Percentiles rank a stretch among this genome's conserved stretches.
Evolutionary conservation across 1,140 invertebrate genomes (phyloP).

Genomic region (Calosoma granatense): DNA sequence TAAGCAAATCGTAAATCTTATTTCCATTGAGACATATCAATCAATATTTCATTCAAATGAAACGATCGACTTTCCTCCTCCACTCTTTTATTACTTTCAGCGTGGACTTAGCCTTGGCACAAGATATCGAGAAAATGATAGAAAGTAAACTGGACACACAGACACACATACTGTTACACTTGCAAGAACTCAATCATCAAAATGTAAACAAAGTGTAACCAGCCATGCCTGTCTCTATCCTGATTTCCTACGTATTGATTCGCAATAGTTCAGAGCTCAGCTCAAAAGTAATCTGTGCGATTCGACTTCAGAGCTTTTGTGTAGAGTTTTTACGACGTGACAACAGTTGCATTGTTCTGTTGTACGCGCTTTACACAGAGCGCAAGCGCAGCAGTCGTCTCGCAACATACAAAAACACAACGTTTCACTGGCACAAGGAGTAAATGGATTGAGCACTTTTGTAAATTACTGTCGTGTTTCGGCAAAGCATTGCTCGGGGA

Average conservation of each 20-base stretch:
- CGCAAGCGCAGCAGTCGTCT: not conserved
- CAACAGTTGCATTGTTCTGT: constrained; percentile 1
- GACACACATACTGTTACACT: no score
- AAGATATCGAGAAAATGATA: no score
- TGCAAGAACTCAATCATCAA: no score
- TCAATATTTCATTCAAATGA: not conserved
- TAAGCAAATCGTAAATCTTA: constrained; percentile 1
- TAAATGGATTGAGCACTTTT: constrained; percentile 9
- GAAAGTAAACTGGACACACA: not conserved
- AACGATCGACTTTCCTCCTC: not conserved
- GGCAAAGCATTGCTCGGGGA: not conserved
- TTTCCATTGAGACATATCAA: not conserved
- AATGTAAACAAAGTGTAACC: not conserved
- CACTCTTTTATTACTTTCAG: no score
- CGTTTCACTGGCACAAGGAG: not conserved
- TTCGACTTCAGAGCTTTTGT: not conserved
- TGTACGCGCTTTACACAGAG: not conserved
- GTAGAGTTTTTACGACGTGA: not conserved
- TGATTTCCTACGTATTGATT: not conserved
- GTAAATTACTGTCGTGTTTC: constrained; percentile 9
- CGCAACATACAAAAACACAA: not conserved
- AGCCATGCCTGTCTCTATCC: not conserved
- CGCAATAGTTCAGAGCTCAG: not conserved
- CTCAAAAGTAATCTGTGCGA: constrained; percentile 1
- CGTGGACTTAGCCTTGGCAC: no score